These are phyloP conservation scores for Mycetomoellerius zeteki DNA, from an alignment of 1,140 invertebrate species.

Conservation along the genomic window DNA sequence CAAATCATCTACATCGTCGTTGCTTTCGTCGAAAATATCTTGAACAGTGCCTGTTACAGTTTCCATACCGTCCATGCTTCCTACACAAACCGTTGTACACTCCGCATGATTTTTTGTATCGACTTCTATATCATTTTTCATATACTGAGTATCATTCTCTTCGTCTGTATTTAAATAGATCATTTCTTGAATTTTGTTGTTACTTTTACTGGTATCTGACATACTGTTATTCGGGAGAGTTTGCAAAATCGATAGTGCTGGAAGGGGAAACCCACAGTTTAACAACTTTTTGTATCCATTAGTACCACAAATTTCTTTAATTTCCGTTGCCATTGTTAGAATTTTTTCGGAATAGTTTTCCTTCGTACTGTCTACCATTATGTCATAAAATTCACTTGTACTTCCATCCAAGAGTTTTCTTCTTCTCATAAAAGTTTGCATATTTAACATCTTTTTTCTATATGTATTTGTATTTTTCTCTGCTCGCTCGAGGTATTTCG, in stretches of 20 bases:
- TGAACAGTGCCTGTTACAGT: slow-evolving; percentile 83
- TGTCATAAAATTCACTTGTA: slow-evolving; percentile 74
- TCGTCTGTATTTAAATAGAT: slow-evolving; percentile 19
- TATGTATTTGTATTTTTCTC: slow-evolving; percentile 83
- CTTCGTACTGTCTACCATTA: slow-evolving; percentile 71
- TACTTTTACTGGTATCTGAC: slow-evolving; percentile 38
- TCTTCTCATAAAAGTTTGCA: slow-evolving; percentile 81
- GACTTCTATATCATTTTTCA: neutral
- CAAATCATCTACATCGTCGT: slow-evolving; percentile 79
- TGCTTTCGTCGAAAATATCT: slow-evolving; percentile 84
- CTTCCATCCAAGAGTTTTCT: slow-evolving; percentile 79
- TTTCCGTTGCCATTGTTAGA: slow-evolving; percentile 75
- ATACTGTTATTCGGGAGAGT: slow-evolving; percentile 16
- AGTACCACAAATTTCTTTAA: slow-evolving; percentile 77
- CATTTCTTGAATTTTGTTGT: neutral
- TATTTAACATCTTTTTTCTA: slow-evolving; percentile 80
- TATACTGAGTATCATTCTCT: neutral
- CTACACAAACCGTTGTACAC: slow-evolving; percentile 27
- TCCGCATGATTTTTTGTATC: slow-evolving; percentile 2
- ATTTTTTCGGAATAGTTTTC: slow-evolving; percentile 76
- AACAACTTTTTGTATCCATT: slow-evolving; percentile 80
- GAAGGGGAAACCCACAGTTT: slow-evolving; percentile 80
- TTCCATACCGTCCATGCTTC: slow-evolving; percentile 66
- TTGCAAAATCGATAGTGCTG: slow-evolving; percentile 66
- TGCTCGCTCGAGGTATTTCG: slow-evolving; percentile 83